A percentile compares a stretch with the other conserved stretches of the same genome.
These are phyloP conservation scores for Cephus pygmeus DNA, from an alignment of 2,888 invertebrate genomes.

Conservation along the genomic window DNA sequence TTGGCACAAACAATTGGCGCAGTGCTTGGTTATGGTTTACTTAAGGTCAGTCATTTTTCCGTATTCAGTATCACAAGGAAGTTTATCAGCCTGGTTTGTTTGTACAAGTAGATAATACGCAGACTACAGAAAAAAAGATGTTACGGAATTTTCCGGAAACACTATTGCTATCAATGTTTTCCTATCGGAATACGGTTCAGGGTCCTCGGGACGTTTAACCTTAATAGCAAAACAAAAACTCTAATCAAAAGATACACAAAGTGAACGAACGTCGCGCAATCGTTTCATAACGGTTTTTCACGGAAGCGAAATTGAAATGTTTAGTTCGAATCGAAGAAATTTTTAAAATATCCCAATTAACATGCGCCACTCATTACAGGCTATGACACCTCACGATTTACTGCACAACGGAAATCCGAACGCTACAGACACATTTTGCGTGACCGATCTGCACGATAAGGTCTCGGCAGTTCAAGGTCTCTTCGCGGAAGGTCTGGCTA, in stretches of 20 bases:
- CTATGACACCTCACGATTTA: constrained; percentile 50
- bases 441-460: constrained; percentile 48
- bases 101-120: not conserved
- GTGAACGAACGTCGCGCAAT: not conserved
- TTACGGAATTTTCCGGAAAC: not conserved
- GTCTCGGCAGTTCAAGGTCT: constrained; percentile 57
- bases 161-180: not conserved
- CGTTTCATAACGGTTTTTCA: not conserved
- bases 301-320: not conserved
- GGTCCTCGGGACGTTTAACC: not conserved
- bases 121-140: not conserved
- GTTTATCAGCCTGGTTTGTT: not conserved
- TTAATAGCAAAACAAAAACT: not conserved
- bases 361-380: constrained; percentile 33
- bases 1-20: constrained; percentile 59
- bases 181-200: not conserved
- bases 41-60: constrained; percentile 54
- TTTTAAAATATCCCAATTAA: not conserved
- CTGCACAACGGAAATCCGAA: constrained; percentile 26
- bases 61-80: not conserved
- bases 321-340: too few relatives aligned
- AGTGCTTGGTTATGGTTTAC: constrained; percentile 57
- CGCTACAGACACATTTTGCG: constrained; percentile 49
- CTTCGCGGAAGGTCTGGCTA: constrained; percentile 59
- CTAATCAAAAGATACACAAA: not conserved